Percentiles rank a stretch among this genome's conserved stretches.
These are phyloP conservation scores for Psilopsiagon aymara DNA, from an alignment of 2,113 vertebrate species.

Conservation along the genomic window DNA sequence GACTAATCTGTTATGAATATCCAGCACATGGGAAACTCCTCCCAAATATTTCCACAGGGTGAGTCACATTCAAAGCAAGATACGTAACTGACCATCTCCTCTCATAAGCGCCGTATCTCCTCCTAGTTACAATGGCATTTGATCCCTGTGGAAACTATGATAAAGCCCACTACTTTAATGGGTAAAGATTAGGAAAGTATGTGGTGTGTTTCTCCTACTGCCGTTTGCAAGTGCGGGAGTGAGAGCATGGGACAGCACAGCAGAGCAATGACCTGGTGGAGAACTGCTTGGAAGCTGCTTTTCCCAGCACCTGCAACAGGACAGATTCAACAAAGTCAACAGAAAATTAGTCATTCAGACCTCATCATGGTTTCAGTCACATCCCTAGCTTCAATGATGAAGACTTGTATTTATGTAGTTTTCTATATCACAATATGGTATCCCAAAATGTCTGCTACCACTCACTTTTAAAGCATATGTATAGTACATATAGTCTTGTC, in stretches of 20 bases:
- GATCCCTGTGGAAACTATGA: not conserved
- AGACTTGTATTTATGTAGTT: constrained; percentile 18
- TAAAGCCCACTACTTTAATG: not conserved
- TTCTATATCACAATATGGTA: constrained; percentile 4
- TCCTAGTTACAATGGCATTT: not conserved
- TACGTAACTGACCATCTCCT: accelerated
- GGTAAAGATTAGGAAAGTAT: not conserved
- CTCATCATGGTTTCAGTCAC: not conserved
- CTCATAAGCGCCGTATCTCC: not conserved
- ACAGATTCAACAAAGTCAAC: not conserved
- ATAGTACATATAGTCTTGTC: constrained; percentile 3
- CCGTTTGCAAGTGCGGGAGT: not conserved
- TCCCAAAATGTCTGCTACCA: constrained; percentile 50
- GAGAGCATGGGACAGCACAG: not conserved
- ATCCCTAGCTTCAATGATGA: not conserved
- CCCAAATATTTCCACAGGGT: not conserved
- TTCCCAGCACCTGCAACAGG: not conserved
- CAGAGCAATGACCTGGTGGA: not conserved
- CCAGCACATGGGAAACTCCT: not conserved
- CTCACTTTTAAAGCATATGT: constrained; percentile 29
- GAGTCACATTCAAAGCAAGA: not conserved
- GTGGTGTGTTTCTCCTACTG: not conserved
- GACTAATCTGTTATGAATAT: not conserved
- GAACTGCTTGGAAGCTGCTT: not conserved
- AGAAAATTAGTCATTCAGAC: not conserved